These are phyloP conservation scores for Glyptemys insculpta DNA, from an alignment of 2,797 vertebrate genomes.

Conservation along the genomic window DNA sequence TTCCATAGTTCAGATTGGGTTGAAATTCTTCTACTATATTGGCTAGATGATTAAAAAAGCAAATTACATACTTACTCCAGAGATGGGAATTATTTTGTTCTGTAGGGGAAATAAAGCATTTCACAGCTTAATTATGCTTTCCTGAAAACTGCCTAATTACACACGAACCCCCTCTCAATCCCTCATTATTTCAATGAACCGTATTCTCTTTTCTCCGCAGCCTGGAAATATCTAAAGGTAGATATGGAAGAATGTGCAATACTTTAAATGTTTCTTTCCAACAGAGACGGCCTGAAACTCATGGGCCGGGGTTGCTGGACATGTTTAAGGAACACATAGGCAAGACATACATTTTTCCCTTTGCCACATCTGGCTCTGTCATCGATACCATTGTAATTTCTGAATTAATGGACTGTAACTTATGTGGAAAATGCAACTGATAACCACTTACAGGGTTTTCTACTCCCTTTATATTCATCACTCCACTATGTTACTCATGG, in stretches of 20 bases:
- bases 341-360: not conserved
- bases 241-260: not conserved
- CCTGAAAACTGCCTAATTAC: not conserved
- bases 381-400: not conserved
- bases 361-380: rapidly evolving
- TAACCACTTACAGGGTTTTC: not conserved
- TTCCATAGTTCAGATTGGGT: not conserved
- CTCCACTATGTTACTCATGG: rapidly evolving
- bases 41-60: not conserved
- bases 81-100: not conserved
- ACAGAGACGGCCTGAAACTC: not conserved
- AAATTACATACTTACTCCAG: not conserved
- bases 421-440: not conserved
- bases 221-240: not conserved
- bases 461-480: not conserved
- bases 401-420: not conserved
- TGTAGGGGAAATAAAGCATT: not conserved
- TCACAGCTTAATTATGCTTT: not conserved
- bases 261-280: not conserved
- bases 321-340: not conserved
- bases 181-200: not conserved
- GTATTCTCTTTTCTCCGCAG: not conserved
- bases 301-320: not conserved
- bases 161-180: not conserved
- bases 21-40: not conserved